Evolutionary conservation across 2,797 vertebrate species (phyloP).

Genomic region (Poeciliopsis infans): DNA sequence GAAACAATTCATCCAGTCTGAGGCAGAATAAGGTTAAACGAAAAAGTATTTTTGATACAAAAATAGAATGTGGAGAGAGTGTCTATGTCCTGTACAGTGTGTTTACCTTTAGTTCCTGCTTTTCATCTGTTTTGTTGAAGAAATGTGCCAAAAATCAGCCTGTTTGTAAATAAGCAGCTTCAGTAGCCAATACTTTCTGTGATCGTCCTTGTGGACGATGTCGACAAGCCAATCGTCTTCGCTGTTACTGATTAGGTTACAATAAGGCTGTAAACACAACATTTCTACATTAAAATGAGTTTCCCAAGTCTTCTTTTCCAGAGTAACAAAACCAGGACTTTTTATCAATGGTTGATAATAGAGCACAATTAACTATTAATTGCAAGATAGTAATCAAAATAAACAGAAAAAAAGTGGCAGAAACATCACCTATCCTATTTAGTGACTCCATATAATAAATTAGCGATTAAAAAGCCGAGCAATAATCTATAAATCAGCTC

Average conservation of each 20-base stretch:
- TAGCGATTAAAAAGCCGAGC: neutral
- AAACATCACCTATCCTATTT: neutral
- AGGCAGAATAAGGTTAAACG: neutral
- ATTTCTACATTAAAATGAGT: neutral
- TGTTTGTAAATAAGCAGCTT: neutral
- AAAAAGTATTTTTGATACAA: too few relatives aligned
- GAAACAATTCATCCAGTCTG: neutral
- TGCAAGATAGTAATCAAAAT: neutral
- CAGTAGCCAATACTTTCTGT: neutral
- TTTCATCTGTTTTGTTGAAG: neutral
- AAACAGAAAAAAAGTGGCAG: neutral
- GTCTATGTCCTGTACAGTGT: neutral
- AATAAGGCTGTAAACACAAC: neutral
- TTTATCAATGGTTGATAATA: neutral
- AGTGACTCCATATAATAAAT: neutral
- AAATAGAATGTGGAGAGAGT: neutral
- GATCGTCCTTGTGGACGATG: neutral
- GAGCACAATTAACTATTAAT: too few relatives aligned
- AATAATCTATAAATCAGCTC: conserved; percentile 35
- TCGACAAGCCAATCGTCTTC: neutral
- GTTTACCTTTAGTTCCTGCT: too few relatives aligned
- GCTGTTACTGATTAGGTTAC: neutral
- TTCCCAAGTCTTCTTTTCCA: neutral
- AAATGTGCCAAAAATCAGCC: neutral
- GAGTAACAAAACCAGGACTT: neutral